Conservation (phyloP, 2,888 invertebrate species). For the Dolichopus griseipennis region DNA sequence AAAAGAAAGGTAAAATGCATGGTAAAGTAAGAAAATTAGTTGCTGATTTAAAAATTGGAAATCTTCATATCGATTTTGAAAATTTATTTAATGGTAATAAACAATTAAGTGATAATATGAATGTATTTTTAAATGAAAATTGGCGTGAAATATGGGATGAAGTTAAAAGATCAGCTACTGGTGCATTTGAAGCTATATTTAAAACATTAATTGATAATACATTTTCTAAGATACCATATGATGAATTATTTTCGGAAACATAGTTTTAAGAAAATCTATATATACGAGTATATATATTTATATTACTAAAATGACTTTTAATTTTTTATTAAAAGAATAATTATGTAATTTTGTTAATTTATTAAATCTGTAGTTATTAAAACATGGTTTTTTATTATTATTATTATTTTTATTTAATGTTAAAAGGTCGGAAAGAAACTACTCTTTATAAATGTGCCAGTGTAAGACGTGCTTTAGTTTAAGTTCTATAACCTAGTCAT, state of each 20-base stretch:
- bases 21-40: constrained; percentile 10
- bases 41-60: constrained; percentile 1
- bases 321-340: too few species aligned
- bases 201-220: constrained; percentile 34
- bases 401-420: too few species aligned
- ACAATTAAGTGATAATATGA: constrained; percentile 37
- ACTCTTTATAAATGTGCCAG: too few species aligned
- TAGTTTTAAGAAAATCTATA: too few species aligned
- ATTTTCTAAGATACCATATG: constrained; percentile 36
- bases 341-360: too few species aligned
- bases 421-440: too few species aligned
- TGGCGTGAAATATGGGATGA: constrained; percentile 43
- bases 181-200: constrained; percentile 35
- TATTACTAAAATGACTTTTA: too few species aligned
- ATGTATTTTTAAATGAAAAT: constrained; percentile 41
- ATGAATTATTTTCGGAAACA: constrained; percentile 28
- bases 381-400: too few species aligned
- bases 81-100: constrained; percentile 42
- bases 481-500: too few species aligned
- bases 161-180: constrained; percentile 34
- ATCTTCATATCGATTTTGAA: constrained; percentile 27
- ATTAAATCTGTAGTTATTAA: too few species aligned
- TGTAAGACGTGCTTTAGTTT: too few species aligned
- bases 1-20: constrained; percentile 19
- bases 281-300: too few species aligned